A percentile compares a stretch with the other conserved stretches of the same genome.
Evolutionary conservation across 2,797 vertebrate genomes (phyloP).

Genomic region (Enteromius unitaeniatus): DNA sequence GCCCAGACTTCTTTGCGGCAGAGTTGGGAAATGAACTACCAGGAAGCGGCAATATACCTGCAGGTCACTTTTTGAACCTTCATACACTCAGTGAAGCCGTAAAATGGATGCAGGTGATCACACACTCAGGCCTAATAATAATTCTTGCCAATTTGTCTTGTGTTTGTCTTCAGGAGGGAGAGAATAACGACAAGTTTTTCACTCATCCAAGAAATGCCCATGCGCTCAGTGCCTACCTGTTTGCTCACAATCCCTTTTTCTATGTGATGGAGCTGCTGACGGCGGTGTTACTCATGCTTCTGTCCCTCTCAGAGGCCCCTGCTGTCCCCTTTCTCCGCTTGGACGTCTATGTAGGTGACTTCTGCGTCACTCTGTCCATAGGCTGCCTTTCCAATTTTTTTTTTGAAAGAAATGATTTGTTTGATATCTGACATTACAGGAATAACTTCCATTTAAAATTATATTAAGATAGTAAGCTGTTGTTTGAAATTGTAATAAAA

Average conservation of each 20-base stretch:
- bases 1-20: conserved; percentile 78
- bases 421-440: neutral
- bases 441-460: neutral
- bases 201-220: conserved; percentile 92
- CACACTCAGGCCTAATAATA: neutral
- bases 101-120: conserved; percentile 14
- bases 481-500: neutral
- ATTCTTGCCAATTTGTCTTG: neutral
- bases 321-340: conserved; percentile 92
- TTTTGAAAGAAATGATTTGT: rapidly evolving
- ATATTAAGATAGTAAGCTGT: neutral
- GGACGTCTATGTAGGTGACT: conserved; percentile 88
- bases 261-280: conserved; percentile 96
- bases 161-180: conserved; percentile 85
- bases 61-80: conserved; percentile 78
- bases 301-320: conserved; percentile 94
- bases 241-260: conserved; percentile 95
- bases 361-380: neutral
- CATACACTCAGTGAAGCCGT: neutral
- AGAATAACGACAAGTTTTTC: conserved; percentile 98
- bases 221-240: conserved; percentile 94
- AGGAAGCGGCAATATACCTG: conserved; percentile 97
- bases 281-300: conserved; percentile 88
- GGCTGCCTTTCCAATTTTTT: neutral
- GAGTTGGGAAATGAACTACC: conserved; percentile 97